Base-by-base conservation (phyloP, 2,797 vertebrate genomes). In the Tenualosa ilisha region DNA sequence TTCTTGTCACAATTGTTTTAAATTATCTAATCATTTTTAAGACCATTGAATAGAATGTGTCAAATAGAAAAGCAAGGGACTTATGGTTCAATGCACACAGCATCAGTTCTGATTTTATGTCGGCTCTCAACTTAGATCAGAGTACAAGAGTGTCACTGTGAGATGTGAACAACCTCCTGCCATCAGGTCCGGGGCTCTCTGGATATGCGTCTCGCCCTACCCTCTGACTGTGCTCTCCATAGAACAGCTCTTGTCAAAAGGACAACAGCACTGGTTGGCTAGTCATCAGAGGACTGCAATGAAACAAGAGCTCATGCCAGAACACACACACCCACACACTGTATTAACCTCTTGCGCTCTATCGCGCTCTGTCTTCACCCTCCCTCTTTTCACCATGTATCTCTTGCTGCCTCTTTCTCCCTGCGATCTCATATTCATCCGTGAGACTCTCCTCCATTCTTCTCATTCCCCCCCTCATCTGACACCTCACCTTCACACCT, bases 261-360 rank as follows among this genome's bases (percentile, higher is more conserved):
- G n/a, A 72, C 24, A 72, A 40, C 65, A 72, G 37, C 37, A 20
- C 65, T 31, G 65, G 31, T 31, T 72, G 65, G 65, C 12, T 31
- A 15, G 12, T 72, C 65, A 37, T 40, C 26, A 37, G 65, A 72
- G 65, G 26, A 72, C 0, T 37, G 31, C 5, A 3, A 31, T 15
- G 65, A 72, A 72, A 40, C 31, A 3, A 65, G 63, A 65, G 8
- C 12, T 31, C 24, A 31, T 65, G 63, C 24, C 26, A 9, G 24
- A 24, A 65, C 63, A 65, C 63, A 65, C 63, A 31, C 46, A 46
- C n/a, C n/a, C 46, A 46, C 46, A 46, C 46, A 46, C 51, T 53
- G 24, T 24, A 31, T 65, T 12, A 65, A 31, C 63, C 63, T 31
- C 59, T 83, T 79, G 61, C 63, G 79, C 82, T 86, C 43, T 89